Evolutionary conservation across 2,797 vertebrate genomes (phyloP), one percentile per base, ranked within the genome.

Genomic region (Labeo calbasu): DNA sequence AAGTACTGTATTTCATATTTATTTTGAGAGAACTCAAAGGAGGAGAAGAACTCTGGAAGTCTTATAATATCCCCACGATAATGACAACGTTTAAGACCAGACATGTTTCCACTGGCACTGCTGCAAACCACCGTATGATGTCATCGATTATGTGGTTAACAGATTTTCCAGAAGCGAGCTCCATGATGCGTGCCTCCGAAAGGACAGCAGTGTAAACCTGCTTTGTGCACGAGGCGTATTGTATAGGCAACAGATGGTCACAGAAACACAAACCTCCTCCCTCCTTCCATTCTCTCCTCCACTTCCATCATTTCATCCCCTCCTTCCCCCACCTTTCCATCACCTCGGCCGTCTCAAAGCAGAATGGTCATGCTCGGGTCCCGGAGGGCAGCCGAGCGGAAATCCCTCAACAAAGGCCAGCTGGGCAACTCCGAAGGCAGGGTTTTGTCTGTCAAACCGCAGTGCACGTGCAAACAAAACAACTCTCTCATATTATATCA

Each of bases 221-320:
- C 46, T 68, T 79, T 73, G 50, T 75, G 76, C 76, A 75, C 15
- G 23, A 53, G 77, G 87, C 84, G 85, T 87, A 92, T 91, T 90
- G 91, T 92, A 82, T 89, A 86, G 78, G 89, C 92, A 94, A 94
- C 94, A 95, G 93, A 95, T 94, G 94, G 94, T 88, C 88, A 79
- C 83, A 83, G 85, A 87, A 86, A 88, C 78, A 66, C 66, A 77
- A 83, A 70, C 85, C 91, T 87, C 88, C 91, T 69, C 85, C 85
- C 51, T 68, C 46, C 66, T 71, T 71, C 86, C 82, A 88, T 87
- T 86, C 85, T 90, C 90, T 86, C 89, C 87, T 88, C 83, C 82
- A 87, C 89, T 88, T 89, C 87, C 36, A 87, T 88, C 91, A 90
- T 91, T 72, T 46, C 78, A 51, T 21, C 79, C 79, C 21, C 50